Evolutionary conservation across 2,888 invertebrate species (phyloP).

Genomic region (Mythimna albipuncta): DNA sequence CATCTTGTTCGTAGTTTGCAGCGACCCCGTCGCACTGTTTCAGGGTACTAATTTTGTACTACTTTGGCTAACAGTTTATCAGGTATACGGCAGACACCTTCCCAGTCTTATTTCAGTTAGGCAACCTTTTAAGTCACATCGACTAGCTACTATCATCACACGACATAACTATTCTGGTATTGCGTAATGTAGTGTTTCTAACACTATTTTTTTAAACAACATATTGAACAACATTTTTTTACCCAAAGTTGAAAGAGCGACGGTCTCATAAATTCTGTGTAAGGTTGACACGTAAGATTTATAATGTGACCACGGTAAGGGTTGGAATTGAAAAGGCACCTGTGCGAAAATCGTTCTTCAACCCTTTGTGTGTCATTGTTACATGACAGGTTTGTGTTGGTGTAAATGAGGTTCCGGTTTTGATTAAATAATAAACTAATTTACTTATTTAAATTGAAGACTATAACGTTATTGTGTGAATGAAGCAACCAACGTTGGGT

Average conservation of each 20-base stretch:
- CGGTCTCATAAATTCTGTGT: constrained; percentile 72
- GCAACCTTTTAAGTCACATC: too few relatives aligned
- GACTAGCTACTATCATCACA: too few relatives aligned
- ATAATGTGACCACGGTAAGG: constrained; percentile 67
- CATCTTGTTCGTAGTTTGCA: too few relatives aligned
- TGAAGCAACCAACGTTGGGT: background rate
- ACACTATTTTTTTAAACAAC: background rate
- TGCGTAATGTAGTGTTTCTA: too few relatives aligned
- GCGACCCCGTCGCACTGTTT: too few relatives aligned
- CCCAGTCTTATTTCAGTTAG: too few relatives aligned
- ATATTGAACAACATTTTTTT: constrained; percentile 40
- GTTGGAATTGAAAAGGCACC: constrained; percentile 69
- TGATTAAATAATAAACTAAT: background rate
- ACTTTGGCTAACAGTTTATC: too few relatives aligned
- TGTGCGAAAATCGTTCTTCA: constrained; percentile 63
- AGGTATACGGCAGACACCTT: too few relatives aligned
- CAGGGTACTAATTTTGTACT: too few relatives aligned
- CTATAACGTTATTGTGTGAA: background rate
- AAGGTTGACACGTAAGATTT: constrained; percentile 70
- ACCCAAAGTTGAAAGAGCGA: constrained; percentile 68
- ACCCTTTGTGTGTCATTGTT: constrained; percentile 51
- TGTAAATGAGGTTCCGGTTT: background rate
- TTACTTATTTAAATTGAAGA: background rate
- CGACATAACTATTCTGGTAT: too few relatives aligned
- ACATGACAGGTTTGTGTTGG: constrained; percentile 13